phyloP scores from a whole-genome alignment of 2,797 vertebrate genomes.

The Gastrophryne carolinensis region DNA sequence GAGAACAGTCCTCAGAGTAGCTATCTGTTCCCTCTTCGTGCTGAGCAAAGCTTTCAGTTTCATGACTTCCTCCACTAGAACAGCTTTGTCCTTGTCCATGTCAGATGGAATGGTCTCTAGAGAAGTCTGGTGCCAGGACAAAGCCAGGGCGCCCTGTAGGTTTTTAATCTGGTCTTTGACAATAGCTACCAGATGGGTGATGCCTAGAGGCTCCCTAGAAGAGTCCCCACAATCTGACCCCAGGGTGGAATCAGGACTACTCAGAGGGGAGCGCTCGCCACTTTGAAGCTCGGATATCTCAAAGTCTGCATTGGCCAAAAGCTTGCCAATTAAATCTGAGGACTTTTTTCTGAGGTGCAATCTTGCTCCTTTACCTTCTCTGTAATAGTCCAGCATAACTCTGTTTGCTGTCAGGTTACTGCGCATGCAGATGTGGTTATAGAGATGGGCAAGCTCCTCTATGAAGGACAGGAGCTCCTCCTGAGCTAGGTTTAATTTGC shows the following conservation, averaged over 20 bases:
- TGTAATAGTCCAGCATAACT: constrained; percentile 80
- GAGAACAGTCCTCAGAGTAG: constrained; percentile 82
- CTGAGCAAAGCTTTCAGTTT: constrained; percentile 85
- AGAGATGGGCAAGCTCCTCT: constrained; percentile 82
- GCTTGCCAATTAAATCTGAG: constrained; percentile 70
- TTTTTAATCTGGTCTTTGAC: constrained; percentile 84
- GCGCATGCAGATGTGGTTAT: constrained; percentile 82
- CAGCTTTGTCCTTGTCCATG: constrained; percentile 76
- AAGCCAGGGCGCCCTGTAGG: constrained; percentile 78
- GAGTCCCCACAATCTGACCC: constrained; percentile 57
- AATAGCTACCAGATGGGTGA: constrained; percentile 75
- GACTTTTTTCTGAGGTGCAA: constrained; percentile 65
- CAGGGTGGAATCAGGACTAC: constrained; percentile 72
- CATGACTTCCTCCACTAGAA: constrained; percentile 79
- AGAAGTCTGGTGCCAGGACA: constrained; percentile 73
- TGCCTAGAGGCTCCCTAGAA: constrained; percentile 76
- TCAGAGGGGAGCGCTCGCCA: constrained; percentile 61
- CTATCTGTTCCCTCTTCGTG: constrained; percentile 86
- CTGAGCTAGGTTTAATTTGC: constrained; percentile 75
- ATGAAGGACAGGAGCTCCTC: constrained; percentile 82
- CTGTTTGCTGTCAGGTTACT: constrained; percentile 81
- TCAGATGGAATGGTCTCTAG: constrained; percentile 69
- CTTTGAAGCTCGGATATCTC: constrained; percentile 62
- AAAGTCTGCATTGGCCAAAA: constrained; percentile 63
- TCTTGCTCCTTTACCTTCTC: constrained; percentile 64